phyloP scores from a whole-genome alignment of 2,888 invertebrate species.

The Drosophila greeni region DNA sequence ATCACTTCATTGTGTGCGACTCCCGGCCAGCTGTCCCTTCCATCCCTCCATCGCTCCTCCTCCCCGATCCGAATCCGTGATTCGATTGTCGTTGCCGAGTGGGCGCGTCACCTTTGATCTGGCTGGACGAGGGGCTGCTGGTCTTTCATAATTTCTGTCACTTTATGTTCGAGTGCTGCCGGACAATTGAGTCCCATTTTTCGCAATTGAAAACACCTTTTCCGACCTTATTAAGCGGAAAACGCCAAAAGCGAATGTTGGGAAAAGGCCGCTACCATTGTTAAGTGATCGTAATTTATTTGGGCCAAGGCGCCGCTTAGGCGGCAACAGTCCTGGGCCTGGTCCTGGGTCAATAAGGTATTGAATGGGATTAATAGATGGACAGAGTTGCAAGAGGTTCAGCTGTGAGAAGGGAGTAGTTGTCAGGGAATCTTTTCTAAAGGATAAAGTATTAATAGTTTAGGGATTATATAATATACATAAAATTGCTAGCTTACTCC shows the following conservation, averaged over 20 bases:
- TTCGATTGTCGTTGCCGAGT: constrained; percentile 64
- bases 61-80: constrained; percentile 22
- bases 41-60: constrained; percentile 11
- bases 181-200: constrained; percentile 52
- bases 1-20: constrained; percentile 66
- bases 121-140: constrained; percentile 6
- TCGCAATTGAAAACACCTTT: constrained; percentile 67
- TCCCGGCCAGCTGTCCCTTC: constrained; percentile 31
- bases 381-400: constrained; percentile 1
- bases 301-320: constrained; percentile 61
- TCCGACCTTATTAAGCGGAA: constrained; percentile 63
- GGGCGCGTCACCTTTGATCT: constrained; percentile 69
- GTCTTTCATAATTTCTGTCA: constrained; percentile 69
- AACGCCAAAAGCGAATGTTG: constrained; percentile 42
- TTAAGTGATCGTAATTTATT: constrained; percentile 64
- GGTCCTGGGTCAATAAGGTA: neutral
- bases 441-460: too few relatives aligned
- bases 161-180: constrained; percentile 40
- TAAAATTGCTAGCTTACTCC: too few relatives aligned
- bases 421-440: neutral
- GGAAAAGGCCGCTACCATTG: constrained; percentile 51
- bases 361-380: constrained; percentile 9
- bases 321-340: constrained; percentile 27
- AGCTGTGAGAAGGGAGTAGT: neutral
- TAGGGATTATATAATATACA: too few relatives aligned